Base-by-base conservation (phyloP, 2,888 invertebrate species). In the Netelia inedita region DNA sequence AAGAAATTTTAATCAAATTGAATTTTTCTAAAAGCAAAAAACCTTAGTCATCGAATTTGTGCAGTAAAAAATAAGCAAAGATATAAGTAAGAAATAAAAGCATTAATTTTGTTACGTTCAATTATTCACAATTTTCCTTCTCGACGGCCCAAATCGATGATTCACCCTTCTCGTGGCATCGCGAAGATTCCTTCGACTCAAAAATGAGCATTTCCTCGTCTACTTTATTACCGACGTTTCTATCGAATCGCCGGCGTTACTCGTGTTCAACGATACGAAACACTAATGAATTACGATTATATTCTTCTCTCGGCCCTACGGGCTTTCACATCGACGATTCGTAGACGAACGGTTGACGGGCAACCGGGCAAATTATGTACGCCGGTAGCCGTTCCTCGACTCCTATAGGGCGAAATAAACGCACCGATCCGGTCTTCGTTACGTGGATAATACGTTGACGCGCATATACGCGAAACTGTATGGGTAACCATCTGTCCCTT, bases 221-320 rank as follows among this genome's bases (percentile, higher is more conserved):
- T 74, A 82, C 69, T 82, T 85, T 82, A 85, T 79, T 63, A 57
- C 65, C 74, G 19, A 65, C 41, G 35, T 55, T 46, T 41, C 46
- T 9, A 35, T 19, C 19, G 10, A 81, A 55, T 63, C 41, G 69
- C 59, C 55, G 28, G 61, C 53, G 61, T 76, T 63, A 50, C 57
- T 61, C 55, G 63, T 63, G 21, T 63, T 19, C 59, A 21, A 68
- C 43, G 46, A 71, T 72, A 65, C 41, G 50, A 50, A 72, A 46
- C 76, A 21, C 72, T 84, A 81, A 84, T 81, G 72, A 84, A 81
- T 84, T 84, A 81, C 81, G 72, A 81, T 81, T 81, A 81, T 73
- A 35, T 69, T 72, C 73, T 43, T 16, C 35, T 55, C 35, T 41
- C 71, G 50, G 66, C 16, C n/a, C 9, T 50, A 53, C 53, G 72